Evolutionary conservation across 2,888 invertebrate species (phyloP).

Genomic region (Eudemis profundana): DNA sequence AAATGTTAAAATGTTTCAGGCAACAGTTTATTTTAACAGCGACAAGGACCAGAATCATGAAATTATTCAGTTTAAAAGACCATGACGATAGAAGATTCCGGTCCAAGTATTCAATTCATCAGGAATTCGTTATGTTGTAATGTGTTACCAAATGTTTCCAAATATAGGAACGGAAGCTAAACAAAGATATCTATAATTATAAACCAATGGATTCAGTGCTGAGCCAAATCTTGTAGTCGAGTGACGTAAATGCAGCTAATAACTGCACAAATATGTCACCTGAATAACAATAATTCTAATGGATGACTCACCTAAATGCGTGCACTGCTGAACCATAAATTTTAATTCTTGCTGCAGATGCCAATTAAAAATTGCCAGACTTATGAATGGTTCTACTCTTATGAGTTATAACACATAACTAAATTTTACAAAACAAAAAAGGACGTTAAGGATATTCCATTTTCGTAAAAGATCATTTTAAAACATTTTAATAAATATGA

Average conservation of each 20-base stretch:
- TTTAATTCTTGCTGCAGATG: constrained; percentile 32
- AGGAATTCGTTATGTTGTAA: constrained; percentile 40
- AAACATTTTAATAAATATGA: neutral
- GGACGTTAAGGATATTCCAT: neutral
- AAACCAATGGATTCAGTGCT: constrained; percentile 56
- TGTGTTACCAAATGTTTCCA: constrained; percentile 16
- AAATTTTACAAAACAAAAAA: neutral
- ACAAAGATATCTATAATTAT: constrained; percentile 69
- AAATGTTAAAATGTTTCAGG: constrained; percentile 4
- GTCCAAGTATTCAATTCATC: neutral
- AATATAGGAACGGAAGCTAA: constrained; percentile 65
- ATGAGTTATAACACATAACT: neutral
- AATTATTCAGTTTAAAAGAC: too few species aligned
- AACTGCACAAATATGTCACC: constrained; percentile 43
- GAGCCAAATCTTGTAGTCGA: constrained; percentile 62
- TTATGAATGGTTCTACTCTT: neutral
- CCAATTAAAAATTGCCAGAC: constrained; percentile 30
- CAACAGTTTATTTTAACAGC: too few species aligned
- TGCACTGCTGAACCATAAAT: constrained; percentile 33
- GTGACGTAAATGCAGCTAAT: constrained; percentile 60
- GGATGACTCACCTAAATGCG: constrained; percentile 33
- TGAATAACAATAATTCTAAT: constrained; percentile 45
- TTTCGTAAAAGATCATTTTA: too few species aligned
- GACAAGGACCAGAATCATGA: too few species aligned
- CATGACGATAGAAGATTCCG: constrained; percentile 1